These are phyloP conservation scores for Platypus cylindrus DNA, from an alignment of 2,888 invertebrate species.

Conservation along the genomic window DNA sequence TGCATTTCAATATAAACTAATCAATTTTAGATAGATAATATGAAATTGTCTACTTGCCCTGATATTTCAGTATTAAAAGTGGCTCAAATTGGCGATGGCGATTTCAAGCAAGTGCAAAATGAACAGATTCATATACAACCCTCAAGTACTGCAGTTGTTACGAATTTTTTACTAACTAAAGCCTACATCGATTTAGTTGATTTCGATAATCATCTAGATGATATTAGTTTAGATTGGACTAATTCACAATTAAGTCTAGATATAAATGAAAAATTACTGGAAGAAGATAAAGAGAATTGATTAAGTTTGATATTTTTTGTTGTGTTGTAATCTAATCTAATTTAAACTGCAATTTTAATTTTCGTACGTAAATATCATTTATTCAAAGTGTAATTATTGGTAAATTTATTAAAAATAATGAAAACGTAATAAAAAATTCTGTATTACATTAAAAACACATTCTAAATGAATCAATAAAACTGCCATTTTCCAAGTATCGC, in stretches of 20 bases:
- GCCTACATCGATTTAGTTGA: slow-evolving; percentile 73
- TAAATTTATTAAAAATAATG: too few relatives aligned
- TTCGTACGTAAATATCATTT: too few relatives aligned
- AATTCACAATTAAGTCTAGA: slow-evolving; percentile 56
- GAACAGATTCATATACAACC: slow-evolving; percentile 34
- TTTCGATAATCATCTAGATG: slow-evolving; percentile 95
- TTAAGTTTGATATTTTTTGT: too few relatives aligned
- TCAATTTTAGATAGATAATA: slow-evolving; percentile 62
- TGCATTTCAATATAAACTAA: slow-evolving; percentile 1
- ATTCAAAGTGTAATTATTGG: too few relatives aligned
- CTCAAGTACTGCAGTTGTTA: slow-evolving; percentile 41
- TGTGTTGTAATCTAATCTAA: too few relatives aligned
- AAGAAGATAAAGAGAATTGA: too few relatives aligned
- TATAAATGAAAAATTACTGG: slow-evolving; percentile 30
- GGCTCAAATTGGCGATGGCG: slow-evolving; percentile 59
- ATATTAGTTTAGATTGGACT: slow-evolving; percentile 79
- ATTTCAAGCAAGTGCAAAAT: slow-evolving; percentile 54
- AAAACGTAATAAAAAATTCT: too few relatives aligned
- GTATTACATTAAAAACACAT: too few relatives aligned
- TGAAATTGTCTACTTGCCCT: slow-evolving; percentile 52
- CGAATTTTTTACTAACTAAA: slow-evolving; percentile 54
- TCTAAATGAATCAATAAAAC: slow-evolving; percentile 54
- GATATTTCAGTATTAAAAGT: slow-evolving; percentile 54
- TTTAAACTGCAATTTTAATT: too few relatives aligned
- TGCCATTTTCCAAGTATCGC: slow-evolving; percentile 81